Evolutionary conservation across 64 coral and sea anemone species (phyloP), one percentile per base, ranked within the genome.

Genomic region (Stylophora pistillata): DNA sequence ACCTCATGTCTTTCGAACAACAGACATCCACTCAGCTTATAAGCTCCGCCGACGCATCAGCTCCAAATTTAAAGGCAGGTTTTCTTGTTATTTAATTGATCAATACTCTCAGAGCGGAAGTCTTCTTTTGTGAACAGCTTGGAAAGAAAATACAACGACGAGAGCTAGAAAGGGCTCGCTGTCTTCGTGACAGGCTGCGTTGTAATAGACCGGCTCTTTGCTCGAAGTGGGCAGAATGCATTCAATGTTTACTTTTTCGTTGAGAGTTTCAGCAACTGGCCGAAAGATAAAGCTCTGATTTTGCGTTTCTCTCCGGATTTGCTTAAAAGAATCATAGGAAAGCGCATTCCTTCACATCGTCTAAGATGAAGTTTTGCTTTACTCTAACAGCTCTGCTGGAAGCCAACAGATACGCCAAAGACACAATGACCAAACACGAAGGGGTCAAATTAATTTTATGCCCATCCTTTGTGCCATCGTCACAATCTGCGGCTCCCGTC

Each of bases 391-490:
- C 32, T 17, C 15, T 47, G 17, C 64, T 34, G 17, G 21, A 31
- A 2, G 23, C 55, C 30, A 58, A 56, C 7, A 30, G 18, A 5
- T 34, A 25, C 23, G 11, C 21, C 59, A 65, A 65, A 34, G 27
- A 10, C 26, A 30, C 30, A 63, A 65, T 14, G 5, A 14, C 62
- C 61, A 30, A 54, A 25, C 64, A 25, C 64, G 64, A 25, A 26
- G 78, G 54, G 80, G 80, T 84, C 60, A 84, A 68, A 68, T 20
- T 83, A 83, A 83, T 84, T 69, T 54, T 34, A n/a, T 25, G 12
- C 69, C 60, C 20, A 62, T 10, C 69, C 34, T 60, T 64, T 60
- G 28, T 30, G 21, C 0, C 15, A 56, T 20, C 14, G n/a, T 79
- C 13, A 27, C 77, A 79, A 56, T 18, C 15, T 18, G 53, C 31